phyloP scores from a whole-genome alignment of 1,140 invertebrate genomes.

The Aricia agestis region DNA sequence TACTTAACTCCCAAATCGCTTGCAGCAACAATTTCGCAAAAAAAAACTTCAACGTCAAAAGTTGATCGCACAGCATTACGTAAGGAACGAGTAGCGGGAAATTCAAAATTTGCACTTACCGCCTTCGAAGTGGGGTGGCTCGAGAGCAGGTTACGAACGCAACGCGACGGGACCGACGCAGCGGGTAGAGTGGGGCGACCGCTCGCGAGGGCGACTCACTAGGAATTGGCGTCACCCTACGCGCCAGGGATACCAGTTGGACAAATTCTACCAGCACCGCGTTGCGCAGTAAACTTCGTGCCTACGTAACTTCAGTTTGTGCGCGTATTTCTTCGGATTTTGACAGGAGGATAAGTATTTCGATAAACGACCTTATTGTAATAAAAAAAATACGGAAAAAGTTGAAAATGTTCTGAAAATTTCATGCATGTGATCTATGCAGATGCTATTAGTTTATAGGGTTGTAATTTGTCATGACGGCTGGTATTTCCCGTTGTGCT shows the following conservation, averaged over 20 bases:
- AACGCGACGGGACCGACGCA: not conserved
- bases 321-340: not conserved
- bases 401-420: too few species aligned
- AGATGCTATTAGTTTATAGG: not conserved
- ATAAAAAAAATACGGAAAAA: too few species aligned
- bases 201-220: slow-evolving; percentile 50
- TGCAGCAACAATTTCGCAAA: not conserved
- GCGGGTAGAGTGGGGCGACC: slow-evolving; percentile 36
- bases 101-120: slow-evolving; percentile 4
- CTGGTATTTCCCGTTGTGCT: not conserved
- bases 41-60: not conserved
- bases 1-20: not conserved
- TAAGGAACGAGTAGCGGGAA: not conserved
- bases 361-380: too few species aligned
- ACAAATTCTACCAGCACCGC: slow-evolving; percentile 4
- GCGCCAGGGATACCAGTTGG: slow-evolving; percentile 18
- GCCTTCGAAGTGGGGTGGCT: not conserved
- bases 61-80: not conserved
- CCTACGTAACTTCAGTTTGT: not conserved
- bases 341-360: too few species aligned
- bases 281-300: slow-evolving; percentile 7
- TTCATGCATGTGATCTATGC: too few species aligned
- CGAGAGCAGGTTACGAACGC: slow-evolving; percentile 2
- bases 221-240: slow-evolving; percentile 55
- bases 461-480: not conserved